A percentile compares a stretch with the other conserved stretches of the same genome.
phyloP scores from a whole-genome alignment of 2,888 invertebrate species.

The Nephrotoma guestfalica region DNA sequence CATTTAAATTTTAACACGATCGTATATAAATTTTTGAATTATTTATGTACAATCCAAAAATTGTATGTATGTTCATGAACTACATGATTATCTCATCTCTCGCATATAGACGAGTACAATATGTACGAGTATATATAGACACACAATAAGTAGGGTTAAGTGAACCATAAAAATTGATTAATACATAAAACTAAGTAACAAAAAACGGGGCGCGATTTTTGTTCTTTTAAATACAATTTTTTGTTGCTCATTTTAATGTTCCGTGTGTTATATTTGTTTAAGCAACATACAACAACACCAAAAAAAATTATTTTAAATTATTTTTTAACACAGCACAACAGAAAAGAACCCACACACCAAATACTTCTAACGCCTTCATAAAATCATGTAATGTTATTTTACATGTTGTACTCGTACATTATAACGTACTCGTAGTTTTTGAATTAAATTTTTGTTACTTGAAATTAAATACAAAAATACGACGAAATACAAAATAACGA shows the following conservation, averaged over 20 bases:
- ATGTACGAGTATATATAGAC: not conserved
- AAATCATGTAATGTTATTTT: not conserved
- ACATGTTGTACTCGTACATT: not conserved
- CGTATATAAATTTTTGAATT: no score
- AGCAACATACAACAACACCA: not conserved
- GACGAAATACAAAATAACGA: not conserved
- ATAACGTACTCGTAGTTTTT: not conserved
- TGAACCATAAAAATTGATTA: not conserved
- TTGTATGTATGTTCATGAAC: not conserved
- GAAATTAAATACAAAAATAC: not conserved
- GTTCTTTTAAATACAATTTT: not conserved
- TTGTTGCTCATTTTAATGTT: not conserved
- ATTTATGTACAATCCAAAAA: no score
- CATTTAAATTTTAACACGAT: no score
- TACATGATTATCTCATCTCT: not conserved
- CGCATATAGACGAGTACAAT: not conserved
- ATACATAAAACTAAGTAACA: not conserved
- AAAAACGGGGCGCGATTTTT: not conserved
- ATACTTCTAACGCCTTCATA: not conserved
- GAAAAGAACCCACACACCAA: not conserved
- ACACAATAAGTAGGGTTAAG: not conserved
- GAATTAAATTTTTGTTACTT: not conserved
- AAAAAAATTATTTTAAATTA: not conserved
- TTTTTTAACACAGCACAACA: not conserved
- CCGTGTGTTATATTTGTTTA: not conserved